Percentiles rank a stretch among this genome's conserved stretches.
phyloP scores from a whole-genome alignment of 2,888 invertebrate species.

The Andricus quercusramuli region DNA sequence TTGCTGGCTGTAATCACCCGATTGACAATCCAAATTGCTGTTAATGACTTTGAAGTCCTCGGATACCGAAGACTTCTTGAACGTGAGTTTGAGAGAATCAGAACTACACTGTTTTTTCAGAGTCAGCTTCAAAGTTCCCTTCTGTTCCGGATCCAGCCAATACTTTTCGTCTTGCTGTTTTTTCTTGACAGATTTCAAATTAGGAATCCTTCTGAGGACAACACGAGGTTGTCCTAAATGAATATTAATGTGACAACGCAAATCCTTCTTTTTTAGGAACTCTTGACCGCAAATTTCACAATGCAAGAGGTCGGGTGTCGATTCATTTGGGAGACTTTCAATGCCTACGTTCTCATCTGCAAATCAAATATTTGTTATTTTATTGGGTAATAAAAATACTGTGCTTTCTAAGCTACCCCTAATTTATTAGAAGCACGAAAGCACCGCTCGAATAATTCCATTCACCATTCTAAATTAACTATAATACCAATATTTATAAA shows the following conservation, averaged over 20 bases:
- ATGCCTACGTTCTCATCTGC: conserved; percentile 62
- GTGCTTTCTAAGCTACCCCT: background rate
- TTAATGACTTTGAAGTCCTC: conserved; percentile 73
- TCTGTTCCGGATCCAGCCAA: conserved; percentile 69
- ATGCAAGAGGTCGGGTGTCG: conserved; percentile 50
- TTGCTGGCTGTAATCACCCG: conserved; percentile 55
- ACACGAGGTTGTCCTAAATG: conserved; percentile 72
- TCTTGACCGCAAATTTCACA: conserved; percentile 73
- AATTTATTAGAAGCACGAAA: background rate
- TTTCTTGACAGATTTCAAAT: conserved; percentile 63
- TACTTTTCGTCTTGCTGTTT: conserved; percentile 64
- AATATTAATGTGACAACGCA: conserved; percentile 68
- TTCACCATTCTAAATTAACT: background rate
- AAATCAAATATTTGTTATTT: conserved; percentile 52
- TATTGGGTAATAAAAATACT: background rate
- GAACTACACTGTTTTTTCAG: conserved; percentile 69
- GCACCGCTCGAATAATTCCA: background rate
- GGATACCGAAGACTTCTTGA: conserved; percentile 71
- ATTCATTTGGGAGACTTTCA: conserved; percentile 54
- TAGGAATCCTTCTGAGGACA: conserved; percentile 69
- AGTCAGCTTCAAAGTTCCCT: conserved; percentile 72
- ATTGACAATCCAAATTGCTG: conserved; percentile 58
- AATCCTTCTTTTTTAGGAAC: conserved; percentile 69
- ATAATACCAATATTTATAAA: background rate
- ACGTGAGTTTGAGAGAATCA: conserved; percentile 69